phyloP scores from a whole-genome alignment of 1,140 invertebrate species.

The Bombus turneri region DNA sequence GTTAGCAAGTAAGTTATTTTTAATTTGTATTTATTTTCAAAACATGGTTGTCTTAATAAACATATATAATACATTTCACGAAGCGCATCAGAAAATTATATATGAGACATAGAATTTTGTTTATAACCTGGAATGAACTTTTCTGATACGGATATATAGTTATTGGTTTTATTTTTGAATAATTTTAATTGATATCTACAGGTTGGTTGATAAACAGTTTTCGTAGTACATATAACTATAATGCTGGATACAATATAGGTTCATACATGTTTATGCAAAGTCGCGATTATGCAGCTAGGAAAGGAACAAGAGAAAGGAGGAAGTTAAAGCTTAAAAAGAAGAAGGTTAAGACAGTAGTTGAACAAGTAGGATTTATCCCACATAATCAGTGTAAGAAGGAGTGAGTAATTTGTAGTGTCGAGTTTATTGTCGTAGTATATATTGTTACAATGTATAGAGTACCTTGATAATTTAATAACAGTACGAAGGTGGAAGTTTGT shows the following conservation, averaged over 20 bases:
- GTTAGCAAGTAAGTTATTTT: constrained; percentile 14
- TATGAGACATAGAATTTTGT: background rate
- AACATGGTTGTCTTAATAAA: background rate
- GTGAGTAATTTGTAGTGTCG: constrained; percentile 60
- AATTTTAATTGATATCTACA: constrained; percentile 26
- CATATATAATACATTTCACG: background rate
- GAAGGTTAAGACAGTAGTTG: constrained; percentile 87
- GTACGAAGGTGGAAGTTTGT: background rate
- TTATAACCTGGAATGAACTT: background rate
- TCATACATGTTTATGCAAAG: constrained; percentile 69
- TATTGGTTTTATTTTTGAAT: background rate
- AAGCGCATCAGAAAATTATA: too few relatives aligned
- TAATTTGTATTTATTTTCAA: background rate
- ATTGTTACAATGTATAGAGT: constrained; percentile 23
- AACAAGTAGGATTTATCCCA: constrained; percentile 87
- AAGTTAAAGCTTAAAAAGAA: constrained; percentile 85
- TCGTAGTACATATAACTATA: constrained; percentile 21
- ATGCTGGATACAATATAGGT: constrained; percentile 19
- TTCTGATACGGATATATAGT: background rate
- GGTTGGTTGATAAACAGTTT: constrained; percentile 53
- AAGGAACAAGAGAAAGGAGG: constrained; percentile 86
- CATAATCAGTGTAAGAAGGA: constrained; percentile 83
- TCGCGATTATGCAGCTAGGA: constrained; percentile 87
- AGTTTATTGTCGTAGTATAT: background rate
- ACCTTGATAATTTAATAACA: constrained; percentile 26